Conservation (phyloP, 2,797 vertebrate species). For the Smutsia gigantea region DNA sequence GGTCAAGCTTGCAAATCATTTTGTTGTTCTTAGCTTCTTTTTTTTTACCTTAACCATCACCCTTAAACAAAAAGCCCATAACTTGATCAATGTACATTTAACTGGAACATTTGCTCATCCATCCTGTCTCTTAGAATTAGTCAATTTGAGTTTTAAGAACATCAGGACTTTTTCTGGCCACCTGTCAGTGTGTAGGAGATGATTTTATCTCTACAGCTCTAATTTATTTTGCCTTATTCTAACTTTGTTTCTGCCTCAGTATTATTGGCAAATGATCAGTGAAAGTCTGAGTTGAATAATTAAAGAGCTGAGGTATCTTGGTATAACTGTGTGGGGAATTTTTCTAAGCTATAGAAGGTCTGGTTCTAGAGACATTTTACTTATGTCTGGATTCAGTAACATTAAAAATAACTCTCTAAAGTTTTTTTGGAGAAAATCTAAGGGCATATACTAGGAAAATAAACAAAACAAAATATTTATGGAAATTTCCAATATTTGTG, state of each 20-base stretch:
- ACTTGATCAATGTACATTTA: neutral
- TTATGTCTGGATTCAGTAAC: constrained; percentile 16
- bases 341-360: neutral
- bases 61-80: neutral
- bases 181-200: neutral
- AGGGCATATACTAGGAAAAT: neutral
- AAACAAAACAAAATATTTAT: neutral
- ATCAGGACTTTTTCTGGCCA: neutral
- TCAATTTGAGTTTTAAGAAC: constrained; percentile 14
- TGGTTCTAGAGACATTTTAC: neutral
- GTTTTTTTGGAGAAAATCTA: neutral
- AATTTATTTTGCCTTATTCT: constrained; percentile 37
- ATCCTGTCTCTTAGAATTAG: constrained; percentile 10
- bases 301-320: constrained; percentile 20
- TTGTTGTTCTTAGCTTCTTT: neutral
- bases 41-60: neutral
- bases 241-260: constrained; percentile 18
- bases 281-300: constrained; percentile 22
- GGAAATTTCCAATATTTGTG: constrained; percentile 2
- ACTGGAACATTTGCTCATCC: neutral
- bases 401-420: constrained; percentile 31
- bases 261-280: constrained; percentile 49
- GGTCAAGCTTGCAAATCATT: neutral
- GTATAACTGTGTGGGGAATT: neutral
- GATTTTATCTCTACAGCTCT: neutral